Evolutionary conservation across 2,797 vertebrate genomes (phyloP).

Genomic region (Pagetopsis macropterus): DNA sequence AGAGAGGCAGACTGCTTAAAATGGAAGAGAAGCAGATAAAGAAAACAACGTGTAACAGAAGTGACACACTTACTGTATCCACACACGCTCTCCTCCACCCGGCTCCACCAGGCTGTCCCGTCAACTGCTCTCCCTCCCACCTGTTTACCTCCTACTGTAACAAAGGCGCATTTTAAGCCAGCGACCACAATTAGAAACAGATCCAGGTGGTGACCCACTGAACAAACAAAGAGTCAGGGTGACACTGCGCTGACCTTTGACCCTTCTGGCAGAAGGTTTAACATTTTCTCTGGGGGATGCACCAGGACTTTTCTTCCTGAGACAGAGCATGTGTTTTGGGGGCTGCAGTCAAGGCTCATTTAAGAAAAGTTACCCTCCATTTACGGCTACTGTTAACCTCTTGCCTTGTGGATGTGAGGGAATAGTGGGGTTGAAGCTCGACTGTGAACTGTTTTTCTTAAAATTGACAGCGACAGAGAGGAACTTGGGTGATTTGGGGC

Average conservation of each 20-base stretch:
- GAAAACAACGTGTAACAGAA: slow-evolving; percentile 4
- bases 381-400: slow-evolving; percentile 61
- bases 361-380: slow-evolving; percentile 47
- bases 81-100: background rate
- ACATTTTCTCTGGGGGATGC: slow-evolving; percentile 45
- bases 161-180: slow-evolving; percentile 49
- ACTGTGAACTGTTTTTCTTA: slow-evolving; percentile 19
- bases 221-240: slow-evolving; percentile 67
- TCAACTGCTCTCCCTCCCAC: slow-evolving; percentile 34
- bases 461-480: background rate
- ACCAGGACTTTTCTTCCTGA: slow-evolving; percentile 27
- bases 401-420: background rate
- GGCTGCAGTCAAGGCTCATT: slow-evolving; percentile 58
- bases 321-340: slow-evolving; percentile 46
- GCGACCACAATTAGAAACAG: slow-evolving; percentile 61
- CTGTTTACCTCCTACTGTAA: slow-evolving; percentile 60
- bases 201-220: slow-evolving; percentile 75
- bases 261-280: slow-evolving; percentile 54
- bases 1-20: background rate
- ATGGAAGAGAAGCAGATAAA: slow-evolving; percentile 19
- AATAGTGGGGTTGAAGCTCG: slow-evolving; percentile 20
- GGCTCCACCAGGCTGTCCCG: slow-evolving; percentile 8
- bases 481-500: background rate
- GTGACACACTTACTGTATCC: background rate
- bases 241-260: slow-evolving; percentile 54